Evolutionary conservation across 92 coral and sea anemone species (phyloP).

Genomic region (Actinernus sp.): DNA sequence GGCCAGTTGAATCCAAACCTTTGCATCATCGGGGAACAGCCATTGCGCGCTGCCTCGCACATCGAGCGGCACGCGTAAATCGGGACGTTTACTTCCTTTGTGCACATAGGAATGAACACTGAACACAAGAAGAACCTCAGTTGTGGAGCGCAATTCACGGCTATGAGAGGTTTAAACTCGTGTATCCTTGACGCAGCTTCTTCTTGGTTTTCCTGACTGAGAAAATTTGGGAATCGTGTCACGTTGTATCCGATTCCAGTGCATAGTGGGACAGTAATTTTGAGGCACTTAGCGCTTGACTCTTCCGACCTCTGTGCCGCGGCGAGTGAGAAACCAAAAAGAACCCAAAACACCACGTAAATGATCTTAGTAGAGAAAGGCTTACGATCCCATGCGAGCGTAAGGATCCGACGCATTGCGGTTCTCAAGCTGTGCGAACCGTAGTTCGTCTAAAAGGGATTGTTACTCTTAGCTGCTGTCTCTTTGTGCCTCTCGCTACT

Average conservation of each 20-base stretch:
- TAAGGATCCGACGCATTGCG: slow-evolving; percentile 3
- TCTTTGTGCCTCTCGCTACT: neutral
- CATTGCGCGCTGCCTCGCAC: slow-evolving; percentile 89
- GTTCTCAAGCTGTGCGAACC: slow-evolving; percentile 22
- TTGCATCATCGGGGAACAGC: slow-evolving; percentile 81
- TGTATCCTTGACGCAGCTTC: slow-evolving; percentile 77
- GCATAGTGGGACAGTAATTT: slow-evolving; percentile 82
- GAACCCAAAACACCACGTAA: neutral
- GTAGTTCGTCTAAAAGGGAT: neutral
- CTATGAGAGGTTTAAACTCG: slow-evolving; percentile 86
- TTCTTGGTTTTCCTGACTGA: slow-evolving; percentile 82
- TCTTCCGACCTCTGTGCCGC: slow-evolving; percentile 9
- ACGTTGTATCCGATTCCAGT: slow-evolving; percentile 86
- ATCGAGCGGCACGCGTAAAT: slow-evolving; percentile 85
- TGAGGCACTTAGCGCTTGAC: slow-evolving; percentile 70
- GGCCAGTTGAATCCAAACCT: slow-evolving; percentile 98
- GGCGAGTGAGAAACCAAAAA: slow-evolving; percentile 1
- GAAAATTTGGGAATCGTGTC: slow-evolving; percentile 91
- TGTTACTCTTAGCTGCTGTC: neutral
- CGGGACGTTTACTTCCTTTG: slow-evolving; percentile 74
- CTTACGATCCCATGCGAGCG: neutral
- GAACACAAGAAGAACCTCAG: slow-evolving; percentile 89
- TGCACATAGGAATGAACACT: slow-evolving; percentile 93
- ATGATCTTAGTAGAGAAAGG: neutral
- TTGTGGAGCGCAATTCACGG: slow-evolving; percentile 81